Conservation (phyloP, 2,797 vertebrate species). For the Megaceryle alcyon region DNA sequence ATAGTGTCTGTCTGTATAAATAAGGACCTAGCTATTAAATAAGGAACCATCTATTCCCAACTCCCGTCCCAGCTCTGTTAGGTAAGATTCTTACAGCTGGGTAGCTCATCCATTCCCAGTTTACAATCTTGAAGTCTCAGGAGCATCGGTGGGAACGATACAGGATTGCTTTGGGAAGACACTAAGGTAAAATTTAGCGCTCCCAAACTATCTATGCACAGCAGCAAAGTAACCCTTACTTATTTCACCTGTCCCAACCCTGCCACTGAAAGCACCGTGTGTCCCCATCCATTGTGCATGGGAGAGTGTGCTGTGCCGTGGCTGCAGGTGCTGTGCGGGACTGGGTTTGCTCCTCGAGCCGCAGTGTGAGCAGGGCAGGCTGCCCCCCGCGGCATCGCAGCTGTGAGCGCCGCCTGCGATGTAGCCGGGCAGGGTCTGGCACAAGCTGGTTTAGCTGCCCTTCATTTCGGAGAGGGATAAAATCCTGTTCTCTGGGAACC, state of each 20-base stretch:
- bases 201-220: accelerated
- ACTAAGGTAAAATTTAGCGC: accelerated
- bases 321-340: accelerated
- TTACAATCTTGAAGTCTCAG: background rate
- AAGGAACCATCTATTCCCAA: background rate
- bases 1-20: background rate
- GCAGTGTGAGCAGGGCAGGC: accelerated
- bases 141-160: background rate
- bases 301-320: accelerated
- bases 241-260: too few relatives aligned
- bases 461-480: accelerated
- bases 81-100: background rate
- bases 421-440: background rate
- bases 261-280: accelerated
- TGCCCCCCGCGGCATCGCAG: too few relatives aligned
- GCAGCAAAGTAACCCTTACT: background rate
- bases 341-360: background rate
- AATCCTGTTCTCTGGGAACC: background rate
- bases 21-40: background rate
- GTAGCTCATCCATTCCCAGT: background rate
- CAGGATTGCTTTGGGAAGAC: background rate
- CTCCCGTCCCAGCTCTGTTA: background rate
- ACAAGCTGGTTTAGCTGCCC: accelerated
- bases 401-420: background rate
- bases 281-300: accelerated